phyloP scores from a whole-genome alignment of 53 echinoderm and acorn worm genomes.

The Hippasteria phrygiana region DNA sequence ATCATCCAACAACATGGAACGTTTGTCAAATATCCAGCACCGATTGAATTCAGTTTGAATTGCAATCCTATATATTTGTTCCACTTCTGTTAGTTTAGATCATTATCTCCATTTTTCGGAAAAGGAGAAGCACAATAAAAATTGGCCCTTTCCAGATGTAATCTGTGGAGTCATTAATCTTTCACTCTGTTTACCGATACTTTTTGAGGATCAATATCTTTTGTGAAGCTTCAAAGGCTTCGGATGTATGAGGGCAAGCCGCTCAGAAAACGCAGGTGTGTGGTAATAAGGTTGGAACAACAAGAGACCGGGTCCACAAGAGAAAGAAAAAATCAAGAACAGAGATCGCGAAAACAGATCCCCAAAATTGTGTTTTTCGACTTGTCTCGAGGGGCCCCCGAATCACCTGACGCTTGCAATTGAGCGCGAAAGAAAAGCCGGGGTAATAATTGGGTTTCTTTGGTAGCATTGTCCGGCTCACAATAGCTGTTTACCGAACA shows the following conservation, averaged over 20 bases:
- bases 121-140: not conserved
- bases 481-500: conserved; percentile 40
- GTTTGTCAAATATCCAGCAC: not conserved
- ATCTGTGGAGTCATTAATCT: not conserved
- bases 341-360: conserved; percentile 12
- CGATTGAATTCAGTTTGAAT: not conserved
- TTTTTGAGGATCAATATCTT: not conserved
- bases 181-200: not conserved
- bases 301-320: not conserved
- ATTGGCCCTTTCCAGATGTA: not conserved
- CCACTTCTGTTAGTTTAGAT: not conserved
- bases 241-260: not conserved
- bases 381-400: not conserved
- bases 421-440: conserved; percentile 18
- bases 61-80: not conserved
- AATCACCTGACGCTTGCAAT: not conserved
- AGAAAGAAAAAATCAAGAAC: not conserved
- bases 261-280: conserved; percentile 7
- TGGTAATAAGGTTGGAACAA: not conserved
- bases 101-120: not conserved
- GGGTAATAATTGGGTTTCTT: not conserved
- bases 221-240: not conserved
- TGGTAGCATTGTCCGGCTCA: conserved; percentile 19
- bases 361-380: conserved; percentile 8
- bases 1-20: not conserved